phyloP scores from a whole-genome alignment of 2,888 invertebrate species.

The Eurytoma adleriae region DNA sequence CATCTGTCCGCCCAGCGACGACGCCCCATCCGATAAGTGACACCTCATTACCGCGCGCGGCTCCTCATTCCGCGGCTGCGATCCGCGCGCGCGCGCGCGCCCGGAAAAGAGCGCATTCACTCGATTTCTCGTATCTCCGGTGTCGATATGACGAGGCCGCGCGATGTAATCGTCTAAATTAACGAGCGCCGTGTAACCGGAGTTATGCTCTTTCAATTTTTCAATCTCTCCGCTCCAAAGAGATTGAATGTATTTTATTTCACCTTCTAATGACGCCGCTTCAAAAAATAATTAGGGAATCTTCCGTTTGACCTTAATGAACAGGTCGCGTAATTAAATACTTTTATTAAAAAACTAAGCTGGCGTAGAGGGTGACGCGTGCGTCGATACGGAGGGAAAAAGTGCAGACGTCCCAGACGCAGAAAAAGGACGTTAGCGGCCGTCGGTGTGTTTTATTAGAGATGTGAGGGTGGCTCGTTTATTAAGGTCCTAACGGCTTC shows the following conservation, averaged over 20 bases:
- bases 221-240: too few relatives aligned
- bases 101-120: too few relatives aligned
- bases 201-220: too few relatives aligned
- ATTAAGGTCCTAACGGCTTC: constrained; percentile 51
- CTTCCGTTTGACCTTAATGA: too few relatives aligned
- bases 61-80: neutral
- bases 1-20: constrained; percentile 31
- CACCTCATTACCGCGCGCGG: constrained; percentile 38
- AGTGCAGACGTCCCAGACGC: constrained; percentile 5
- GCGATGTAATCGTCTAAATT: too few relatives aligned
- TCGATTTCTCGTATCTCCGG: too few relatives aligned
- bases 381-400: neutral
- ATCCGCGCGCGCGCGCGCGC: neutral
- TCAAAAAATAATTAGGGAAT: too few relatives aligned
- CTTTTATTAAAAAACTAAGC: neutral
- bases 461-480: constrained; percentile 36
- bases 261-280: too few relatives aligned
- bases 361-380: neutral
- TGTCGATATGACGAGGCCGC: too few relatives aligned
- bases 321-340: too few relatives aligned
- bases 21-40: constrained; percentile 50
- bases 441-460: constrained; percentile 47
- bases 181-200: too few relatives aligned
- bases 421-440: constrained; percentile 24
- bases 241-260: too few relatives aligned